Evolutionary conservation across 2,888 invertebrate species (phyloP), one percentile per base, ranked within the genome.

Genomic region (Tipula confusa): DNA sequence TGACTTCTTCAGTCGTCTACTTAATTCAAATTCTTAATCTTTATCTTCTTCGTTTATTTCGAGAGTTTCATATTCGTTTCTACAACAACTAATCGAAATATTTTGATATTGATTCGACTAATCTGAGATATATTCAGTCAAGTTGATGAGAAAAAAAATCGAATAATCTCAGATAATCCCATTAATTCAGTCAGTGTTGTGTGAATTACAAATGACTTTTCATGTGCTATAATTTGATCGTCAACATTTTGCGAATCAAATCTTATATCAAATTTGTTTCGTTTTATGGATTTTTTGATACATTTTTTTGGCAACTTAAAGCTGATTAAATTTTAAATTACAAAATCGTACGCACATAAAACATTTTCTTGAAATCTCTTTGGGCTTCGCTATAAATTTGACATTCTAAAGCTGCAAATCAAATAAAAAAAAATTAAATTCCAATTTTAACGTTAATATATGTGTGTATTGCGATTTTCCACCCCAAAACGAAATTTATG

Each of bases 21-120:
- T 64, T 64, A 64, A 64, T 64, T 64, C 64, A 64, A 64, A 64
- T 64, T n/a, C n/a, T n/a, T n/a, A 64, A 18, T 64, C 64, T n/a
- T n/a, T n/a, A 9, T 24, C 24, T 24, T 64, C 64, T 64, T 64
- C 24, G 24, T 64, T 24, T 9, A n/a, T n/a, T n/a, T n/a, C n/a
- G n/a, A n/a, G n/a, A 64, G 64, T 64, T 9, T 64, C 64, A 64
- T 24, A 9, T 64, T 64, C 24, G 18, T 64, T 64, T 24, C 64
- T 7, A 9, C 24, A 64, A 7, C 24, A 64, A 64, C 64, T 24
- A 24, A 6, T 2, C 2, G 6, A n/a, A 64, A 64, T 9, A 11
- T 3, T 5, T 64, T 64, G 24, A 64, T 64, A 64, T 64, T 64
- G 64, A 64, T 64, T 64, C 18, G 24, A 64, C 24, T 64, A 64